Evolutionary conservation across 1,140 invertebrate species (phyloP).

Genomic region (Zaprionus kolodkinae): DNA sequence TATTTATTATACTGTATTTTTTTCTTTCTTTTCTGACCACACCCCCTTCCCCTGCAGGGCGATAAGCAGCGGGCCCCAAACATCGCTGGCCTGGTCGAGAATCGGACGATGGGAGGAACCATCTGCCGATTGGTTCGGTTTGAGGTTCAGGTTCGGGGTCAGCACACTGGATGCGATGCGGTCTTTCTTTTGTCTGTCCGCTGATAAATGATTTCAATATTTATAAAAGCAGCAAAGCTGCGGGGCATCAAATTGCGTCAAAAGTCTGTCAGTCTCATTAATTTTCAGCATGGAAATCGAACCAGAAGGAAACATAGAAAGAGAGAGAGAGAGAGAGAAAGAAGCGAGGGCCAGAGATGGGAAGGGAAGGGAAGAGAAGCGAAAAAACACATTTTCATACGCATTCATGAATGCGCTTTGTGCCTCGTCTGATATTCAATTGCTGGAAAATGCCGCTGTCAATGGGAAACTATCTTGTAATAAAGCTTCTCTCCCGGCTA

Average conservation of each 20-base stretch:
- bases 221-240: constrained; percentile 61
- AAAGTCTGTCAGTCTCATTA: constrained; percentile 75
- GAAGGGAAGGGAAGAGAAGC: constrained; percentile 12
- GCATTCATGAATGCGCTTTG: constrained; percentile 68
- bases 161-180: background rate
- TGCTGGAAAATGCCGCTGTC: constrained; percentile 68
- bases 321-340: constrained; percentile 19
- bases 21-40: background rate
- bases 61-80: constrained; percentile 29
- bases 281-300: constrained; percentile 54
- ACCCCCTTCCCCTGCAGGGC: background rate
- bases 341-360: constrained; percentile 1
- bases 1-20: constrained; percentile 40
- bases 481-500: constrained; percentile 45
- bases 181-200: constrained; percentile 9
- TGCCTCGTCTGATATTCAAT: constrained; percentile 67
- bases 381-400: constrained; percentile 47
- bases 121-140: background rate
- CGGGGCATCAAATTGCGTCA: constrained; percentile 75
- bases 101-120: background rate
- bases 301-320: constrained; percentile 2
- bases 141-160: constrained; percentile 5
- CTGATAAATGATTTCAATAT: constrained; percentile 79
- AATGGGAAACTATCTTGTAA: constrained; percentile 70
- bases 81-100: constrained; percentile 27